Evolutionary conservation across 2,113 vertebrate species (phyloP).

Genomic region (Lampris megalopsis): DNA sequence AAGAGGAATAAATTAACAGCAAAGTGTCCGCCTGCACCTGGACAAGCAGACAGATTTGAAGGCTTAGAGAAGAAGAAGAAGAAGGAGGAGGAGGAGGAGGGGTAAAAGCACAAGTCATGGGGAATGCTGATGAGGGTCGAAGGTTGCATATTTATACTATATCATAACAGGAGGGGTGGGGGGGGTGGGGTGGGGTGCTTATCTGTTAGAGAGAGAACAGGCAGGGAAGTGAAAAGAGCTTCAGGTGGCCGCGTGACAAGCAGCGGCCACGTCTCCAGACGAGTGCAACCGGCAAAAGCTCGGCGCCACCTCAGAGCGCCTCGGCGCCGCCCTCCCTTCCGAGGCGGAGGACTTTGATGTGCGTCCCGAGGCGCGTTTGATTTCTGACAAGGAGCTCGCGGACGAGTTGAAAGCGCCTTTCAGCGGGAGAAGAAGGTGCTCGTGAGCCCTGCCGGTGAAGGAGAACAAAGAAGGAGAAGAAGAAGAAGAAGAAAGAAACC

Average conservation of each 20-base stretch:
- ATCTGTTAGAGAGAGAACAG: conserved; percentile 28
- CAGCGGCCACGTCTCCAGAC: conserved; percentile 31
- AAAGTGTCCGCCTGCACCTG: no score
- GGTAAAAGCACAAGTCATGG: no score
- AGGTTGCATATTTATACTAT: conserved; percentile 3
- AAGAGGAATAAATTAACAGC: no score
- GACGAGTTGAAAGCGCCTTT: conserved; percentile 63
- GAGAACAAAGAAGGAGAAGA: conserved; percentile 37
- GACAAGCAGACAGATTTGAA: no score
- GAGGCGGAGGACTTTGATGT: conserved; percentile 10
- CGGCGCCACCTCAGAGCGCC: conserved; percentile 45
- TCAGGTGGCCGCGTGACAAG: conserved; percentile 55
- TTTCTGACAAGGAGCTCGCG: conserved; percentile 72
- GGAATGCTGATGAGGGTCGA: conserved; percentile 22
- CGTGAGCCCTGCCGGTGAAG: conserved; percentile 48
- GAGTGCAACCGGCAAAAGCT: conserved; percentile 63
- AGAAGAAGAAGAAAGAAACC: conserved; percentile 46
- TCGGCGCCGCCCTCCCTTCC: conserved; percentile 41
- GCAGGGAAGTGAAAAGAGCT: conserved; percentile 34
- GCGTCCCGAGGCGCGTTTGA: conserved; percentile 48
- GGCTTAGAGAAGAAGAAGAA: no score
- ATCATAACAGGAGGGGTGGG: conserved; percentile 16
- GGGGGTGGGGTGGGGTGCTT: conserved; percentile 6
- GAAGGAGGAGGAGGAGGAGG: no score
- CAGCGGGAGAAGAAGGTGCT: conserved; percentile 32